Conservation (phyloP, 2,888 invertebrate genomes). For the Calameuta idolon region DNA sequence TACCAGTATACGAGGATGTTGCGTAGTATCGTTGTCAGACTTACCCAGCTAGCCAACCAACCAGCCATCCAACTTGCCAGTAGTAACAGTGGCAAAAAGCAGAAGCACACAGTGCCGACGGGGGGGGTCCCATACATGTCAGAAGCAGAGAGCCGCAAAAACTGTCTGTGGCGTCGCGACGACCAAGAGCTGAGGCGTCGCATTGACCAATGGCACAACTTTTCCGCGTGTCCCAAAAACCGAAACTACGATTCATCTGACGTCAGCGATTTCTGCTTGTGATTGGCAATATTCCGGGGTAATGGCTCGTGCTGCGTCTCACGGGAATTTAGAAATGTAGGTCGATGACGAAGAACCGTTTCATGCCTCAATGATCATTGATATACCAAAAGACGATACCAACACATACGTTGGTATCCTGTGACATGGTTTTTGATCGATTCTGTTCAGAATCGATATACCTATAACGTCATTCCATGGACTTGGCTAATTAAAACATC, state of each 20-base stretch:
- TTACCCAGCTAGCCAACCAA: background rate
- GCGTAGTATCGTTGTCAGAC: background rate
- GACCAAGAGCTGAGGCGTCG: background rate
- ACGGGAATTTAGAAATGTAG: background rate
- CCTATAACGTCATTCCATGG: background rate
- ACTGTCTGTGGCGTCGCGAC: background rate
- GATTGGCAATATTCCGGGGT: slow-evolving; percentile 1
- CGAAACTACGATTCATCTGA: slow-evolving; percentile 1
- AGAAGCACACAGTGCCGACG: background rate
- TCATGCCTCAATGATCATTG: background rate
- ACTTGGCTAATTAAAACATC: background rate
- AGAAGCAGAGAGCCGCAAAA: slow-evolving; percentile 1
- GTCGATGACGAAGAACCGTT: background rate
- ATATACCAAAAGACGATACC: background rate
- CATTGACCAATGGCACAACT: background rate
- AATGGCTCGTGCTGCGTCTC: background rate
- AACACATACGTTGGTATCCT: background rate
- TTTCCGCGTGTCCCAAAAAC: background rate
- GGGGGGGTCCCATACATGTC: background rate
- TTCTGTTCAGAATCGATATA: background rate
- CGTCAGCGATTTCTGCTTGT: slow-evolving; percentile 3
- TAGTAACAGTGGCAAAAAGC: slow-evolving; percentile 2
- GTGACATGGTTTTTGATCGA: background rate
- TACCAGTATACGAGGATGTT: background rate
- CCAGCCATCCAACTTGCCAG: background rate